phyloP scores from a whole-genome alignment of 2,888 invertebrate species.

The Cabera pusaria region DNA sequence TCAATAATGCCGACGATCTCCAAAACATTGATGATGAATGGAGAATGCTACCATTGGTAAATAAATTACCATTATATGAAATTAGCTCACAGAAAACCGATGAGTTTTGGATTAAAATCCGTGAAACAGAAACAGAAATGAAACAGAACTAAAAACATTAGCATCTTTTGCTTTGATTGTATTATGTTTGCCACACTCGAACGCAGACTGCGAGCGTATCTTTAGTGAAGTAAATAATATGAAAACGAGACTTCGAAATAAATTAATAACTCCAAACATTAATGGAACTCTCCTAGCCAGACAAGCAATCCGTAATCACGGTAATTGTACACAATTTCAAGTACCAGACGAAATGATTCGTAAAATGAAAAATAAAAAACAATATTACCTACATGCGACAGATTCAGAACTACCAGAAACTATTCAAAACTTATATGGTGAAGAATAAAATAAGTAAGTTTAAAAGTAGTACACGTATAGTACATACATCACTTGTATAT shows the following conservation, averaged over 20 bases:
- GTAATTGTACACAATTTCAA: conserved; percentile 5
- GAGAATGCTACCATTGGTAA: conserved; percentile 13
- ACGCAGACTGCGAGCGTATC: conserved; percentile 9
- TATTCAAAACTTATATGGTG: conserved; percentile 1
- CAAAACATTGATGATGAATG: conserved; percentile 14
- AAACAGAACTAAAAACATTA: no score
- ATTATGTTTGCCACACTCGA: conserved; percentile 15
- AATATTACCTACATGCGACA: no score
- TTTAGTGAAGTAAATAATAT: conserved; percentile 19
- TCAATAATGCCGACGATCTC: conserved; percentile 5
- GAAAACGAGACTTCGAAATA: conserved; percentile 12
- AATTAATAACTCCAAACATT: conserved; percentile 13
- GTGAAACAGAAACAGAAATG: conserved; percentile 5
- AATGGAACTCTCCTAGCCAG: conserved; percentile 10
- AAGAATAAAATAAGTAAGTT: no score
- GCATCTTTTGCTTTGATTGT: conserved; percentile 13
- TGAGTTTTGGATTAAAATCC: conserved; percentile 15
- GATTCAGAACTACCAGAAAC: no score
- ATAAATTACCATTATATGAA: conserved; percentile 12
- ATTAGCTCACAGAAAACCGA: conserved; percentile 9
- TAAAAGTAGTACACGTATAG: no score
- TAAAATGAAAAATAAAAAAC: conserved; percentile 4
- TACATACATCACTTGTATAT: no score
- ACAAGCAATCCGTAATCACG: conserved; percentile 8
- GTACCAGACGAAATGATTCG: conserved; percentile 4